Conservation (phyloP, 2,797 vertebrate species). For the Hoplostethus mediterraneus region DNA sequence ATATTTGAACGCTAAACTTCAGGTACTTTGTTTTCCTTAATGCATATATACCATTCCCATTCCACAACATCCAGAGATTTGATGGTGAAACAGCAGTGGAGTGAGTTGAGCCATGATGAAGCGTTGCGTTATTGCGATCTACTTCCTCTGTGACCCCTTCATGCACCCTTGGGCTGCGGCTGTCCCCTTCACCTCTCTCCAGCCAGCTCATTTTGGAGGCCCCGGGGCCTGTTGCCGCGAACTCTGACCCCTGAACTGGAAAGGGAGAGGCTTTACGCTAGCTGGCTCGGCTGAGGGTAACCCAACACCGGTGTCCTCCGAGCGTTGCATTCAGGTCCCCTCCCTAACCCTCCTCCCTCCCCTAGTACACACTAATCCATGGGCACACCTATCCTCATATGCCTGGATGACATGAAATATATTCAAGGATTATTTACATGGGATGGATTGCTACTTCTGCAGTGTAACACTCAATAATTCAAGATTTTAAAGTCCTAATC, state of each 20-base stretch:
- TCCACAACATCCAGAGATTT: no score
- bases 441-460: neutral
- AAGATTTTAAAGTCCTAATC: neutral
- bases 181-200: slow-evolving; percentile 44
- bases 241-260: slow-evolving; percentile 68
- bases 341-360: slow-evolving; percentile 21
- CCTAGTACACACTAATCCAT: slow-evolving; percentile 48
- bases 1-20: no score
- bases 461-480: neutral
- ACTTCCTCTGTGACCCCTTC: slow-evolving; percentile 66
- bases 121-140: slow-evolving; percentile 22
- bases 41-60: no score
- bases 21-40: no score
- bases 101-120: slow-evolving; percentile 7
- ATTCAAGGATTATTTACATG: neutral
- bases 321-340: slow-evolving; percentile 46
- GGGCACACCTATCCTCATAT: slow-evolving; percentile 1
- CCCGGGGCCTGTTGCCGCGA: slow-evolving; percentile 61
- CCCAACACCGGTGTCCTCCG: slow-evolving; percentile 64
- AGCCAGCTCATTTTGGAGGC: slow-evolving; percentile 59
- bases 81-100: neutral
- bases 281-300: slow-evolving; percentile 59
- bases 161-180: slow-evolving; percentile 54
- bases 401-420: neutral
- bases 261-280: slow-evolving; percentile 66